Percentiles rank a stretch among this genome's conserved stretches.
Conservation (phyloP, 2,113 vertebrate genomes). For the Bombycilla garrulus region DNA sequence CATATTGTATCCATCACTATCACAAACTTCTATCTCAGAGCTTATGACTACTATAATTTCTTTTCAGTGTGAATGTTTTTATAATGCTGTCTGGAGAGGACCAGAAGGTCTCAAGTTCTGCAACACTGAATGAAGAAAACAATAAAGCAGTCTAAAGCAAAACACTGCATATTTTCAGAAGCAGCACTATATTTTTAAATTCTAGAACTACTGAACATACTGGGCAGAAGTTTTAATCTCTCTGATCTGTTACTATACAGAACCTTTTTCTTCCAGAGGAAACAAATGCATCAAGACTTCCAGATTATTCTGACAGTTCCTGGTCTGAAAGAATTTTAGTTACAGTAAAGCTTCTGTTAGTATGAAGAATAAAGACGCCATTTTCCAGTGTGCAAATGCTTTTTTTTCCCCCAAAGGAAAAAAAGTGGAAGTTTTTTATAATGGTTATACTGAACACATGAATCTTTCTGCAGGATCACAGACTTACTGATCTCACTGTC, state of each 20-base stretch:
- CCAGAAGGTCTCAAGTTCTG: not conserved
- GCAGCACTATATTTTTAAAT: not conserved
- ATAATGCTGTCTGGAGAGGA: not conserved
- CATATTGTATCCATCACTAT: not conserved
- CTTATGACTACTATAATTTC: not conserved
- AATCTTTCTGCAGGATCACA: not conserved
- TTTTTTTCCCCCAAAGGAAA: not conserved
- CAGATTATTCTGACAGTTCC: not conserved
- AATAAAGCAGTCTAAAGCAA: not conserved
- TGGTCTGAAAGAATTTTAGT: not conserved
- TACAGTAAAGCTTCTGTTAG: not conserved
- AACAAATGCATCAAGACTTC: not conserved
- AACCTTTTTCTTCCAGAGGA: not conserved
- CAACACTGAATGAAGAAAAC: not conserved
- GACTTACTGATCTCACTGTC: not conserved
- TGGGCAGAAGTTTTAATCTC: not conserved
- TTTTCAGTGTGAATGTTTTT: not conserved
- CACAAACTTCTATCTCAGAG: not conserved
- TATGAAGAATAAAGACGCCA: not conserved
- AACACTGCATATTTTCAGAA: not conserved
- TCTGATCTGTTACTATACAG: not conserved
- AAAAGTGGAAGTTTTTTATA: not conserved
- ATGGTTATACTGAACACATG: not conserved
- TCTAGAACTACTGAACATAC: not conserved
- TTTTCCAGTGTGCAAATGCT: not conserved